A percentile compares a stretch with the other conserved stretches of the same genome.
Conservation (phyloP, 2,797 vertebrate genomes). For the Chromobotia macracanthus region DNA sequence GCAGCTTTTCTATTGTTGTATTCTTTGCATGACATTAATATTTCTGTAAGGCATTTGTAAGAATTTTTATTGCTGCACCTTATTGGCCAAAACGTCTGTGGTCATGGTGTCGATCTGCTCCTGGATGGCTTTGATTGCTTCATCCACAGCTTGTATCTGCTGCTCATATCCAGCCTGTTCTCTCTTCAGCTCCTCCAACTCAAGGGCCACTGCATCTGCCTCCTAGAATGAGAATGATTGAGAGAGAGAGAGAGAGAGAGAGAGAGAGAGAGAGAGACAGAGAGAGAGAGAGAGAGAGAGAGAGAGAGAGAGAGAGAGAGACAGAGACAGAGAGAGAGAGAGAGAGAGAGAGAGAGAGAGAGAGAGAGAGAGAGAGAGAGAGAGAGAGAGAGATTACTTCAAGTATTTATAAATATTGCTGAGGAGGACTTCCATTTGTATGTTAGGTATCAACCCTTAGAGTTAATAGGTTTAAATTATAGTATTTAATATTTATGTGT, state of each 20-base stretch:
- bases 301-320: too few species aligned
- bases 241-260: neutral
- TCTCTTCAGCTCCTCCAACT: conserved; percentile 86
- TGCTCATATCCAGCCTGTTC: conserved; percentile 85
- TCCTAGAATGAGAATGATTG: conserved; percentile 76
- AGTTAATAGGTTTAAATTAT: too few species aligned
- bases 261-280: too few species aligned
- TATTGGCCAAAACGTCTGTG: conserved; percentile 80
- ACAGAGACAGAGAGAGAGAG: too few species aligned
- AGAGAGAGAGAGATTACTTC: too few species aligned
- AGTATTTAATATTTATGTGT: too few species aligned
- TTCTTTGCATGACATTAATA: neutral
- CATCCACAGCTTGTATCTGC: conserved; percentile 85
- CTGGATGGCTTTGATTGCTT: conserved; percentile 82
- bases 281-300: too few species aligned
- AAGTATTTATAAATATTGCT: neutral
- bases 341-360: too few species aligned
- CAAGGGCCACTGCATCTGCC: conserved; percentile 83
- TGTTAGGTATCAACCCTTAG: neutral
- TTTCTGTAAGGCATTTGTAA: neutral
- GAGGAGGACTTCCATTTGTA: neutral
- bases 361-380: too few species aligned
- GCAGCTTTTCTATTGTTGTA: neutral
- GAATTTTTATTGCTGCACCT: conserved; percentile 77
- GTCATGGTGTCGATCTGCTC: conserved; percentile 82